Evolutionary conservation across 2,113 vertebrate species (phyloP).

Genomic region (Jacana jacana): DNA sequence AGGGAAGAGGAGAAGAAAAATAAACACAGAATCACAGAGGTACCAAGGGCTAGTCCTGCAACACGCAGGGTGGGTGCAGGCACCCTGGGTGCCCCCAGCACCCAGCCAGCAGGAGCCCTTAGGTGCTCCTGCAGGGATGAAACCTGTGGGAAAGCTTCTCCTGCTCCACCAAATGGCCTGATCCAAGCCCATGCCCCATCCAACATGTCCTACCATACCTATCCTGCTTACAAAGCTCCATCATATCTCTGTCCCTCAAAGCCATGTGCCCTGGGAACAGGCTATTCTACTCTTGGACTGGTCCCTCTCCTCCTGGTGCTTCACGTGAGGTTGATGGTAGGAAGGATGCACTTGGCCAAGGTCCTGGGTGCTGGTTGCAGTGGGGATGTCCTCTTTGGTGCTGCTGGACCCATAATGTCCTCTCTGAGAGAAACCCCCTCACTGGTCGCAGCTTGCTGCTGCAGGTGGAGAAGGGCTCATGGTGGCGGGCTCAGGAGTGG

Average conservation of each 20-base stretch:
- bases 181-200: neutral
- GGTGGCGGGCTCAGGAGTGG: neutral
- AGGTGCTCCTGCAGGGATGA: neutral
- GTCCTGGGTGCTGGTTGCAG: fast-evolving
- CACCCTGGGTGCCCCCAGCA: neutral
- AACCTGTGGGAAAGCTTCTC: neutral
- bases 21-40: no score
- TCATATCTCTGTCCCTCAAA: neutral
- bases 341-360: neutral
- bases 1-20: neutral
- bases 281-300: neutral
- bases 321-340: neutral
- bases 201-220: fast-evolving
- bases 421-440: neutral
- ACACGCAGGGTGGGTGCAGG: neutral
- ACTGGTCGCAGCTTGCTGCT: neutral
- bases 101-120: neutral
- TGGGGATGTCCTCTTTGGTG: neutral
- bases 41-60: neutral
- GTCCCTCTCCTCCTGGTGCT: neutral
- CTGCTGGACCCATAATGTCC: fast-evolving
- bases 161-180: neutral
- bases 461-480: neutral
- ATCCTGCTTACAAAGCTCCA: neutral
- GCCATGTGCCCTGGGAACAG: fast-evolving